These are phyloP conservation scores for Polypedilum vanderplanki DNA, from an alignment of 1,140 invertebrate species.

Conservation along the genomic window DNA sequence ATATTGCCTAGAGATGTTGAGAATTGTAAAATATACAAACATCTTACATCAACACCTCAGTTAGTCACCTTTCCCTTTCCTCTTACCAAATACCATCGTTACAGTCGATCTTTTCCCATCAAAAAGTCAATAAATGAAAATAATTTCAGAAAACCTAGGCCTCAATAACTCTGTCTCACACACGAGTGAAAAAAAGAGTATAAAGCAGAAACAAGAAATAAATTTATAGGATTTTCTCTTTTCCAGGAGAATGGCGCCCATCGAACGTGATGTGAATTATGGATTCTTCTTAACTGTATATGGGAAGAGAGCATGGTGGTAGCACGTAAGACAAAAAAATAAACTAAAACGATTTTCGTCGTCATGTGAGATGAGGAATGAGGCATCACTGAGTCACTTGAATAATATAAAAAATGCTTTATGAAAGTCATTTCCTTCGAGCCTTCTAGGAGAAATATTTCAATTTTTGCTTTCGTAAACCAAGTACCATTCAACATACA, in stretches of 20 bases:
- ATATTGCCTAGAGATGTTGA: background rate
- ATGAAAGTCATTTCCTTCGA: constrained; percentile 18
- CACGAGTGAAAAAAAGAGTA: background rate
- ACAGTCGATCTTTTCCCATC: background rate
- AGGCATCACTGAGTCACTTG: background rate
- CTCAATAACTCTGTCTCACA: background rate
- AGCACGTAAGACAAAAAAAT: constrained; percentile 6
- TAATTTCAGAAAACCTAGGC: background rate
- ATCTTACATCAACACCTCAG: background rate
- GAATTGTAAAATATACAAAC: background rate
- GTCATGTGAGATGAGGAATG: background rate
- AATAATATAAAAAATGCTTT: background rate
- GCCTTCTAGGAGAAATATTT: background rate
- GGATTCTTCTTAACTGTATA: too few species aligned
- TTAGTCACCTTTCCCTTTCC: too few species aligned
- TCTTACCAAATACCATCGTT: too few species aligned
- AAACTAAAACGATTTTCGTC: constrained; percentile 6
- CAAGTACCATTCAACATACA: background rate
- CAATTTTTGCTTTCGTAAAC: background rate
- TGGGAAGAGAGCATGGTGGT: background rate
- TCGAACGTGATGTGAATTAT: constrained; percentile 8
- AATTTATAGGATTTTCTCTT: constrained; percentile 1
- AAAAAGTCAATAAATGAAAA: constrained; percentile 11
- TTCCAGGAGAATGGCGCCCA: constrained; percentile 8
- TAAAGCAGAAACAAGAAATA: too few species aligned